Percentiles rank a stretch among this genome's conserved stretches.
phyloP scores from a whole-genome alignment of 2,113 vertebrate species.

The Salminus brasiliensis region DNA sequence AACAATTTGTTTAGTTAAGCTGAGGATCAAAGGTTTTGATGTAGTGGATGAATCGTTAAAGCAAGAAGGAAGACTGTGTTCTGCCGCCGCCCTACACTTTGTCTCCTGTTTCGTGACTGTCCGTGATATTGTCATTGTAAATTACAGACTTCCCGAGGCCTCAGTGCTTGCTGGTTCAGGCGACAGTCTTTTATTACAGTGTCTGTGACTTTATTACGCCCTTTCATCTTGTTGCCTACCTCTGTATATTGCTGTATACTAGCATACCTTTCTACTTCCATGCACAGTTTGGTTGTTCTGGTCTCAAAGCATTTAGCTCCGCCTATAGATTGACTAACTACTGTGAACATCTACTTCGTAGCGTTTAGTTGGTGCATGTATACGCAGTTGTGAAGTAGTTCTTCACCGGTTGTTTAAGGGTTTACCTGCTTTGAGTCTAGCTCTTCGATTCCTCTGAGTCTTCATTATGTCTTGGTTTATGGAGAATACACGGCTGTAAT shows the following conservation, averaged over 20 bases:
- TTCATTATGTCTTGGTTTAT: neutral
- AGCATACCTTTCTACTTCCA: neutral
- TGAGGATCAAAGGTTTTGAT: conserved; percentile 42
- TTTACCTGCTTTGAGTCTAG: neutral
- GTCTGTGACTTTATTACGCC: conserved; percentile 60
- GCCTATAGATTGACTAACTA: neutral
- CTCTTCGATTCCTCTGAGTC: neutral
- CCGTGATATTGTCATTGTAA: conserved; percentile 78
- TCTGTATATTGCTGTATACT: conserved; percentile 54
- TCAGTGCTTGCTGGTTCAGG: conserved; percentile 65
- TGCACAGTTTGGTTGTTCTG: neutral
- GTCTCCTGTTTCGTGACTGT: conserved; percentile 49
- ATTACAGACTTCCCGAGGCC: conserved; percentile 78
- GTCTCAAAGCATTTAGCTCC: neutral
- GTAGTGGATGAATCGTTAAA: conserved; percentile 42
- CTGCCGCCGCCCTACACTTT: neutral
- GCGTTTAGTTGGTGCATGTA: neutral
- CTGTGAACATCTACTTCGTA: neutral
- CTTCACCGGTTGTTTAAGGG: too few relatives aligned
- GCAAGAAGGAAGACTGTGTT: conserved; percentile 25
- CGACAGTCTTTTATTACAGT: conserved; percentile 68
- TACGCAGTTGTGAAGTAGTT: neutral
- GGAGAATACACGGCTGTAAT: conserved; percentile 15
- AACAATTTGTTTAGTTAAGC: conserved; percentile 40
- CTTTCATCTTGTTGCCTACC: conserved; percentile 62